Base-by-base conservation (phyloP, 2,113 vertebrate genomes). In the Colaptes auratus region DNA sequence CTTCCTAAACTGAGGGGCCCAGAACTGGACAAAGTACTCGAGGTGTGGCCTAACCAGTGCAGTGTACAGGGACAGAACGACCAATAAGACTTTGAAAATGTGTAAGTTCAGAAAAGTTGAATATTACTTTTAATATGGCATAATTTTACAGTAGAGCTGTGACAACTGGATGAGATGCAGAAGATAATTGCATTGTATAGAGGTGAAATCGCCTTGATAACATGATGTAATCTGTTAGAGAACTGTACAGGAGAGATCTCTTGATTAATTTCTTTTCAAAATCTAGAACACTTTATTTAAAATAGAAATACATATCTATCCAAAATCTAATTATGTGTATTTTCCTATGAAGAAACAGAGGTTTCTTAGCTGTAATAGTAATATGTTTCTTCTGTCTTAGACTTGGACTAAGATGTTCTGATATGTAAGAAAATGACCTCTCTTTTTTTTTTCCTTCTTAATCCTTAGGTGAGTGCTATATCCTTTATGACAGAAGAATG, bases 131-230 rank as follows among this genome's bases (percentile, higher is more conserved):
- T 81, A 96, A 76, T 25, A 61, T 80, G 73, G 55, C 61, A 84
- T 5, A 84, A 82, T 95, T 96, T 90, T 85, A 77, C 75, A 92
- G 86, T 81, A 84, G 92, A 97, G 84, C 31, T 86, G n/a, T 81
- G 75, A 87, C 78, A 94, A 46, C 75, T 78, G 52, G 27, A 58
- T 95, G 83, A 95, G 93, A 92, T 31, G 53, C 80, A 72, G 66
- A 76, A 83, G 52, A 31, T 69, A 94, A 94, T 61, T 93, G 48
- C 74, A 82, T 69, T 46, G 86, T 84, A 87, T 71, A 75, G 92
- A 93, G 55, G 59, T 74, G 86, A 97, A 94, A 81, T 20, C 31
- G 53, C 44, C 67, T 33, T 82, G 78, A 91, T 85, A 93, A 91
- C 15, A 66, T 48, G 31, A 42, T 13, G 3, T 12, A 59, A 73